Evolutionary conservation across 2,113 vertebrate species (phyloP).

Genomic region (Neoarius graeffei): DNA sequence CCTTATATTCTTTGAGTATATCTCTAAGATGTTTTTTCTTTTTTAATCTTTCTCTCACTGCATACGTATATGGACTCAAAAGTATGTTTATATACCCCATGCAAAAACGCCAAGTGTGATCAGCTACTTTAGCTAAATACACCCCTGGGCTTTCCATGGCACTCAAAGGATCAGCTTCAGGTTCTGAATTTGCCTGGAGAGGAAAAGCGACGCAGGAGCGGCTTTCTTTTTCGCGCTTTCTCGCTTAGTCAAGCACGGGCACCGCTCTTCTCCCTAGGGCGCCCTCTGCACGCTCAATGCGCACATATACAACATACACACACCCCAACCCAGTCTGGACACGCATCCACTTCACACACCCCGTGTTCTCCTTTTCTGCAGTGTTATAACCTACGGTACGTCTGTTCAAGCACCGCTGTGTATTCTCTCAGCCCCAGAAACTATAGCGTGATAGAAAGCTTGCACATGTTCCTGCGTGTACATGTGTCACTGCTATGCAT

Average conservation of each 20-base stretch:
- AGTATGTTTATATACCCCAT: background rate
- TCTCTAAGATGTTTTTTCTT: background rate
- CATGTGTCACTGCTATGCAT: slow-evolving; percentile 50
- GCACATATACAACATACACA: slow-evolving; percentile 1
- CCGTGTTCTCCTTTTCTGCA: background rate
- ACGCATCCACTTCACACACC: background rate
- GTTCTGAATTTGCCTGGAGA: slow-evolving; percentile 5
- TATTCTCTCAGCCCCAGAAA: background rate
- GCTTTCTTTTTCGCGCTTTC: slow-evolving; percentile 26
- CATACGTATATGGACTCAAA: background rate
- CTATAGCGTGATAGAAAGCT: background rate
- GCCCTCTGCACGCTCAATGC: slow-evolving; percentile 1
- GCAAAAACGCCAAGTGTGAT: background rate
- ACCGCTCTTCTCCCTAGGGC: slow-evolving; percentile 31
- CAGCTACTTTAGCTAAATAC: background rate
- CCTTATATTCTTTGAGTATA: background rate
- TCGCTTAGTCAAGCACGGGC: slow-evolving; percentile 45
- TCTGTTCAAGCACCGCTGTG: background rate
- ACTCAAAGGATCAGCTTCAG: background rate
- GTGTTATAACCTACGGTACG: background rate
- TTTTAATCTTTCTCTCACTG: background rate
- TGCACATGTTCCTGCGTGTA: background rate
- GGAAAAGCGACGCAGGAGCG: background rate
- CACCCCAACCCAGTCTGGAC: background rate
- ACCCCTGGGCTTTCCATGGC: slow-evolving; percentile 1